These are phyloP conservation scores for Antheraea yamamai DNA, from an alignment of 2,888 invertebrate genomes.

Conservation along the genomic window DNA sequence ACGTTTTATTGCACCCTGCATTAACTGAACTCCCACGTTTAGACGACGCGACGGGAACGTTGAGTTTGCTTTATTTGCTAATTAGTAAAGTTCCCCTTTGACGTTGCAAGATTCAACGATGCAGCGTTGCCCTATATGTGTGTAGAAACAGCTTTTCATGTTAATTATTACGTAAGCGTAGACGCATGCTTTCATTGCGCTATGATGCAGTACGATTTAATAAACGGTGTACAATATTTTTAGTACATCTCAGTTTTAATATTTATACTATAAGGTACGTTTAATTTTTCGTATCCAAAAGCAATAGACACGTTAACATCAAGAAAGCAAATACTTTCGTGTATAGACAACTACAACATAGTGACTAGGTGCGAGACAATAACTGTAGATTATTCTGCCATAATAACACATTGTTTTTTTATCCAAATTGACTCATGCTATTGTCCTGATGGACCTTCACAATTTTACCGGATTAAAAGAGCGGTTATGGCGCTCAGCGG, in stretches of 20 bases:
- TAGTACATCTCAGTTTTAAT: background rate
- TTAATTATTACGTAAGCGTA: constrained; percentile 54
- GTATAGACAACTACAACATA: no score
- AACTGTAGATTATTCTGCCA: no score
- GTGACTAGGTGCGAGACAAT: no score
- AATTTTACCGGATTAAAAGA: no score
- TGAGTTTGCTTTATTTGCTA: constrained; percentile 70
- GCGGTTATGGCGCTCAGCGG: no score
- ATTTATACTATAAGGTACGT: no score
- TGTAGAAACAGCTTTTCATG: constrained; percentile 12
- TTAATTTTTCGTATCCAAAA: no score
- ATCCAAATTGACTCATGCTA: no score
- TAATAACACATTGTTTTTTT: no score
- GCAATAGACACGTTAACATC: no score
- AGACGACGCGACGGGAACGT: constrained; percentile 45
- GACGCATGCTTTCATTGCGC: constrained; percentile 24
- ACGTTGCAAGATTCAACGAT: constrained; percentile 42
- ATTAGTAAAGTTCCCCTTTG: constrained; percentile 73
- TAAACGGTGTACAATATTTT: background rate
- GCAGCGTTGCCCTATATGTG: constrained; percentile 34
- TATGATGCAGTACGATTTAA: background rate
- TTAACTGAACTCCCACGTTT: constrained; percentile 28
- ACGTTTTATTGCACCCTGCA: background rate
- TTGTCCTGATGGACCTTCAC: no score
- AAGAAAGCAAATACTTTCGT: no score